These are phyloP conservation scores for Neosilurus hyrtlii DNA, from an alignment of 2,797 vertebrate species.

Conservation along the genomic window DNA sequence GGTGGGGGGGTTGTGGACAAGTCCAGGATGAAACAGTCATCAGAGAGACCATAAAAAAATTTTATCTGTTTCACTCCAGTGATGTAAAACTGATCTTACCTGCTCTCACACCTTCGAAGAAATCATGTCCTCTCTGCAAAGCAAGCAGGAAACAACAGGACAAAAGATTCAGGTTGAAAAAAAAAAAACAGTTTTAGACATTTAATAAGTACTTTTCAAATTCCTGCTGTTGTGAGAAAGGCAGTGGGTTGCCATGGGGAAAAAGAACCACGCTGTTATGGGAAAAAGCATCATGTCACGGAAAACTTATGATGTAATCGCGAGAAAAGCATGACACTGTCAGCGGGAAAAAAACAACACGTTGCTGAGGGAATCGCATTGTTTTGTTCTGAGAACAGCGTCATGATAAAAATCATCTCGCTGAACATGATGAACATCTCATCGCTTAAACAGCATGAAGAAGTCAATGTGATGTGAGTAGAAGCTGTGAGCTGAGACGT, in stretches of 20 bases:
- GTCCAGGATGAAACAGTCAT: background rate
- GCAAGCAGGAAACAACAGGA: constrained; percentile 43
- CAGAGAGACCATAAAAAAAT: background rate
- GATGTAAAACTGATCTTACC: constrained; percentile 64
- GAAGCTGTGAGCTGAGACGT: constrained; percentile 36
- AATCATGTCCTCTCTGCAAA: constrained; percentile 80
- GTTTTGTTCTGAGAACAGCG: background rate
- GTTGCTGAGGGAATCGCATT: background rate
- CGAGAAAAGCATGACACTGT: background rate
- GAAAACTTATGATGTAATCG: background rate
- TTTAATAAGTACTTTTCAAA: background rate
- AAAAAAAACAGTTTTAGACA: background rate
- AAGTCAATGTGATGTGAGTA: background rate
- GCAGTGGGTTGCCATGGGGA: no score
- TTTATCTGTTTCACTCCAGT: background rate
- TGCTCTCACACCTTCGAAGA: constrained; percentile 82
- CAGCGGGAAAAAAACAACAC: background rate
- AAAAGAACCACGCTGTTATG: background rate
- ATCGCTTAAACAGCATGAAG: background rate
- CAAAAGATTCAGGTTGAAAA: background rate
- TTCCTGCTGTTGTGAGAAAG: no score
- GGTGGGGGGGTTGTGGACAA: no score
- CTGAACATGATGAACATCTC: background rate
- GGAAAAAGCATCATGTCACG: background rate
- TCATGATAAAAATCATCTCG: background rate